These are phyloP conservation scores for Stigmatopora argus DNA, from an alignment of 2,113 vertebrate species.

Conservation along the genomic window DNA sequence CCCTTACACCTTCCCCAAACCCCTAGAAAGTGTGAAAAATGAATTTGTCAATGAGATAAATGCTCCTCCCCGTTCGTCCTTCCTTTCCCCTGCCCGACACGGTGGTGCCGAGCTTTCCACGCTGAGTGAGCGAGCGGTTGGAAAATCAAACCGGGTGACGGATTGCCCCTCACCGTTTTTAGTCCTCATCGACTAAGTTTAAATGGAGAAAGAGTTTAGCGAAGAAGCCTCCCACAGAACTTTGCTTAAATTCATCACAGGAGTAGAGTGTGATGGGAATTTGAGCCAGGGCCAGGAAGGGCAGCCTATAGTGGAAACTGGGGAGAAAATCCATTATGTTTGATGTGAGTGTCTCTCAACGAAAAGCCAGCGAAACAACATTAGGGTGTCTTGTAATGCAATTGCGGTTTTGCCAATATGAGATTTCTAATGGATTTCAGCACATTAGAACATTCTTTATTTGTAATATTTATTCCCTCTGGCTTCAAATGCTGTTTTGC, in stretches of 20 bases:
- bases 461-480: constrained; percentile 74
- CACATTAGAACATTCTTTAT: constrained; percentile 74
- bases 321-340: constrained; percentile 73
- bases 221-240: background rate
- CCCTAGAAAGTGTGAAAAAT: background rate
- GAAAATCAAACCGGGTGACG: constrained; percentile 41
- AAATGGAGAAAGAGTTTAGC: constrained; percentile 17
- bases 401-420: constrained; percentile 74
- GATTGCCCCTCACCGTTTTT: constrained; percentile 19
- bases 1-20: background rate
- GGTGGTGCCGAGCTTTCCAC: constrained; percentile 21
- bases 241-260: constrained; percentile 37
- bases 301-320: background rate
- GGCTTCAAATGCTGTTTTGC: constrained; percentile 72
- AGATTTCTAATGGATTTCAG: constrained; percentile 78
- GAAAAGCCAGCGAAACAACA: constrained; percentile 69
- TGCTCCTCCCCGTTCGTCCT: constrained; percentile 11
- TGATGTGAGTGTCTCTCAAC: constrained; percentile 68
- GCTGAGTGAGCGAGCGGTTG: constrained; percentile 37
- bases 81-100: constrained; percentile 4
- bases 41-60: constrained; percentile 19
- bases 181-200: background rate
- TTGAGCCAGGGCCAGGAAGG: constrained; percentile 23
- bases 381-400: constrained; percentile 73
- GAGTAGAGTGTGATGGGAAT: constrained; percentile 15